A percentile compares a stretch with the other conserved stretches of the same genome.
Evolutionary conservation across 2,113 vertebrate genomes (phyloP).

Genomic region (Natator depressus): DNA sequence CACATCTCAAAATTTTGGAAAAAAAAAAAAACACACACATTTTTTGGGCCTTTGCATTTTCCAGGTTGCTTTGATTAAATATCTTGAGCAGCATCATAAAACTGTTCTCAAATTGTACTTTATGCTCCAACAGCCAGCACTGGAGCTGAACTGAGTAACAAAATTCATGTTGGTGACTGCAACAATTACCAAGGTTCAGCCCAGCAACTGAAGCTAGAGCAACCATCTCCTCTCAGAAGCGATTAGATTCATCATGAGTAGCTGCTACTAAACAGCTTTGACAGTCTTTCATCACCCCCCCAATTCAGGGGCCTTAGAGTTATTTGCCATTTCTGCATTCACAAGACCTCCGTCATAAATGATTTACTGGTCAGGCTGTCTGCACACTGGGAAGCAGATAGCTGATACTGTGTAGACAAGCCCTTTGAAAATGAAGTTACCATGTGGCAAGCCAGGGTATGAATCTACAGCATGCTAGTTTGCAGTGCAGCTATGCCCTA

Average conservation of each 20-base stretch:
- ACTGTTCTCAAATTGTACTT: neutral
- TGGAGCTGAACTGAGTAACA: neutral
- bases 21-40: too few species aligned
- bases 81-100: neutral
- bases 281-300: neutral
- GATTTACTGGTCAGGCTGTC: neutral
- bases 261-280: neutral
- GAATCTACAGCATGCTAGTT: neutral
- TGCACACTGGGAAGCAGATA: too few species aligned
- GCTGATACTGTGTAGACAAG: too few species aligned
- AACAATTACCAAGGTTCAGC: neutral
- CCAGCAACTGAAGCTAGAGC: accelerated
- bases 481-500: neutral
- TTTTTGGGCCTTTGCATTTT: neutral
- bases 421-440: too few species aligned
- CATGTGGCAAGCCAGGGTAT: neutral
- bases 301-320: too few species aligned
- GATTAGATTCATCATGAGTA: neutral
- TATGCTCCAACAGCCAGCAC: neutral
- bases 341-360: neutral
- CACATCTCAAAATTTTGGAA: neutral
- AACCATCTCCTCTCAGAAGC: neutral
- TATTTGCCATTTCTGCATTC: neutral
- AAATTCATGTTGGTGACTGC: neutral
- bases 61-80: slow-evolving; percentile 13